Evolutionary conservation across 2,888 invertebrate genomes (phyloP).

Genomic region (Panopea generosa): DNA sequence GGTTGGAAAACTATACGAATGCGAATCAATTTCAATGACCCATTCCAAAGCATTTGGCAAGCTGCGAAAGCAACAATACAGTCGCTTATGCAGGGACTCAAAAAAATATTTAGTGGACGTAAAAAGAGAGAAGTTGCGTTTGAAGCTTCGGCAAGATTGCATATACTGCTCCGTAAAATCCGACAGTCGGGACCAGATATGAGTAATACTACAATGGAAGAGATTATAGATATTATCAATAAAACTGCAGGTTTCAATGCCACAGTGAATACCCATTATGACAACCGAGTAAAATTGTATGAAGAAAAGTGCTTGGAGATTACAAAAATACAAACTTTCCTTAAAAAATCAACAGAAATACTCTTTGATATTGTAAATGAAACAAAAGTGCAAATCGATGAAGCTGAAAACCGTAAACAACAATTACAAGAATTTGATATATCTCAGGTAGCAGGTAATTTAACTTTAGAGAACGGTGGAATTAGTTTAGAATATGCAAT

Average conservation of each 20-base stretch:
- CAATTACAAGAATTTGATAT: not conserved
- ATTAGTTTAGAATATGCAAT: conserved; percentile 25
- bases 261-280: conserved; percentile 18
- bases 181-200: conserved; percentile 1
- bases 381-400: conserved; percentile 15
- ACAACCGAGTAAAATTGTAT: conserved; percentile 32
- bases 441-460: not conserved
- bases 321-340: conserved; percentile 10
- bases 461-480: conserved; percentile 23
- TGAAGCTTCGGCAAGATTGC: not conserved
- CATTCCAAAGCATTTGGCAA: conserved; percentile 21
- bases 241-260: conserved; percentile 27
- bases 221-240: conserved; percentile 36
- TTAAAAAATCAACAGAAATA: conserved; percentile 9
- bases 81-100: not conserved
- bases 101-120: not conserved
- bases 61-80: conserved; percentile 22
- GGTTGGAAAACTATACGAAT: conserved; percentile 22
- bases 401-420: not conserved
- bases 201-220: not conserved
- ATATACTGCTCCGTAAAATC: conserved; percentile 4
- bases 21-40: conserved; percentile 22
- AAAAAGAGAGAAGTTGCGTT: conserved; percentile 10
- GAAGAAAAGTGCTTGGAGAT: conserved; percentile 31
- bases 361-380: conserved; percentile 31